Percentiles rank a stretch among this genome's conserved stretches.
Evolutionary conservation across 2,797 vertebrate genomes (phyloP).

Genomic region (Tapera naevia): DNA sequence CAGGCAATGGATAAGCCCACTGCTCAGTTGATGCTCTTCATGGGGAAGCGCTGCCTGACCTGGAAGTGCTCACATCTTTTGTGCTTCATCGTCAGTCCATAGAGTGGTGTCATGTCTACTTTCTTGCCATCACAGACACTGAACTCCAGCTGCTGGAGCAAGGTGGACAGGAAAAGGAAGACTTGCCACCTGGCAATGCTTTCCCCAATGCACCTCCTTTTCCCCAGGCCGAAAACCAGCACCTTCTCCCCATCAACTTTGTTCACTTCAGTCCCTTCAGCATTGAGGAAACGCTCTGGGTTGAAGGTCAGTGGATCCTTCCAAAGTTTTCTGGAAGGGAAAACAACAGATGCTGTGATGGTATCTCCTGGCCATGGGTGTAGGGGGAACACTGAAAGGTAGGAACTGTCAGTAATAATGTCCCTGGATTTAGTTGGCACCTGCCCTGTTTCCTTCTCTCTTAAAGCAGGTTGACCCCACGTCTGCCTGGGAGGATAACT

Average conservation of each 20-base stretch:
- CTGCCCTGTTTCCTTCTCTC: background rate
- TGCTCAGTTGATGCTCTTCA: slow-evolving; percentile 36
- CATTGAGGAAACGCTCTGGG: slow-evolving; percentile 86
- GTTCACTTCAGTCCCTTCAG: slow-evolving; percentile 76
- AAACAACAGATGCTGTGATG: background rate
- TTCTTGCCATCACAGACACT: slow-evolving; percentile 59
- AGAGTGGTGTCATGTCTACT: slow-evolving; percentile 84
- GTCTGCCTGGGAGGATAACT: background rate
- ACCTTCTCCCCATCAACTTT: slow-evolving; percentile 82
- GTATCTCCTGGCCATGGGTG: background rate
- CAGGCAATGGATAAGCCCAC: background rate
- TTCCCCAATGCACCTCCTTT: slow-evolving; percentile 87
- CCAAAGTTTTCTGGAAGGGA: slow-evolving; percentile 80
- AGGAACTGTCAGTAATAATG: background rate
- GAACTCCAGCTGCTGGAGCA: slow-evolving; percentile 87
- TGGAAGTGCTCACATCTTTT: slow-evolving; percentile 79
- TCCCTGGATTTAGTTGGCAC: background rate
- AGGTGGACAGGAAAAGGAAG: slow-evolving; percentile 87
- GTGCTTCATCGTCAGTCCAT: slow-evolving; percentile 85
- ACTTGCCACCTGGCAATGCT: slow-evolving; percentile 82
- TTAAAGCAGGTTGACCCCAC: background rate
- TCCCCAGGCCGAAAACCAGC: slow-evolving; percentile 85
- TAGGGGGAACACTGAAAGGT: background rate
- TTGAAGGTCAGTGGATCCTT: slow-evolving; percentile 83
- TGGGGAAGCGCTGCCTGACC: slow-evolving; percentile 55